Evolutionary conservation across 1,140 invertebrate genomes (phyloP).

Genomic region (Tetramorium simillimum): DNA sequence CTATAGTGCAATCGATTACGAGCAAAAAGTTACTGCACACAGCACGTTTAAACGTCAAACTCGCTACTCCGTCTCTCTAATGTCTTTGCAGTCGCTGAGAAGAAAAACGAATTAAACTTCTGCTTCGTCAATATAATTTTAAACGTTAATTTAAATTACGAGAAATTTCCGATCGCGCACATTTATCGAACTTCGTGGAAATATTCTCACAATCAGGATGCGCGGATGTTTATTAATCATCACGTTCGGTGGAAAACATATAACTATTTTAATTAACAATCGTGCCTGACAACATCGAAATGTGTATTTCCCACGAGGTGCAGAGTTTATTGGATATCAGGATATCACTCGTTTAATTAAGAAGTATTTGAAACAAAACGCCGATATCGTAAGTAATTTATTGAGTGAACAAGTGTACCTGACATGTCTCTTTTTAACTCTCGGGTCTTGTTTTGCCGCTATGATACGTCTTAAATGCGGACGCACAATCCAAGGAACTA

Average conservation of each 20-base stretch:
- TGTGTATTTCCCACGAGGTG: conserved; percentile 8
- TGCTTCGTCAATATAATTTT: not conserved
- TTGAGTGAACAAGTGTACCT: not conserved
- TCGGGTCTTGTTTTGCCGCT: not conserved
- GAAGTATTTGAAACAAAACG: not conserved
- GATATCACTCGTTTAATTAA: conserved; percentile 19
- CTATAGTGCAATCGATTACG: not conserved
- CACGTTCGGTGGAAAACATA: not conserved
- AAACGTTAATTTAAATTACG: not conserved
- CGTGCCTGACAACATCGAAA: not conserved
- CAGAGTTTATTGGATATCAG: not conserved
- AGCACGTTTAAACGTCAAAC: not conserved
- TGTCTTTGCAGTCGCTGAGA: not conserved
- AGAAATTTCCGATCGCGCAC: not conserved
- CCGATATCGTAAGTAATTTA: not conserved
- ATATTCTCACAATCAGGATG: not conserved
- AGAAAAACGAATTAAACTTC: not conserved
- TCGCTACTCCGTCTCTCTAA: not conserved
- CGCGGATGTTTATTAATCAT: not conserved
- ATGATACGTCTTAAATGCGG: not conserved
- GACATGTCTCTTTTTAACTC: not conserved
- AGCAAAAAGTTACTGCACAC: conserved; percentile 23
- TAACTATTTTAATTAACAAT: conserved; percentile 41
- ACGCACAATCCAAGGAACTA: not conserved
- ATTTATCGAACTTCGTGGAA: not conserved